Base-by-base conservation (phyloP, 1,140 invertebrate genomes). In the Papilio polytes region DNA sequence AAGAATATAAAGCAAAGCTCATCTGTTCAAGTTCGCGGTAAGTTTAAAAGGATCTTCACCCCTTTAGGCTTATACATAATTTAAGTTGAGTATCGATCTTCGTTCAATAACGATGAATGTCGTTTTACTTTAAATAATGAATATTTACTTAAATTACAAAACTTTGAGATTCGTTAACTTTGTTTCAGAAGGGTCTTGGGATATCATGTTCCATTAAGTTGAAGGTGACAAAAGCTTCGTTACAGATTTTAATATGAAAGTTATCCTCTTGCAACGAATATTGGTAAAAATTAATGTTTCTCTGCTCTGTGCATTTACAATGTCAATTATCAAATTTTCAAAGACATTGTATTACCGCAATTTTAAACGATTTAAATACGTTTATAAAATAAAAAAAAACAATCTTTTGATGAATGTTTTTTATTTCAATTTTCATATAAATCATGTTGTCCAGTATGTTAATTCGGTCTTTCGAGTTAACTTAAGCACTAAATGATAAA, bases 1-100 rank as follows among this genome's bases (percentile, higher is more conserved):
- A 13, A 48, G 70, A 83, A 83, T 76, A 36, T 81, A 59, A 83
- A 66, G 76, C 48, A 81, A 82, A 81, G 76, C 44, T 70, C 78
- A 80, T 48, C 53, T 15, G 41, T 51, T 78, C 26, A 79, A 76
- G 76, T 59, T 73, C 74, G 73, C n/a, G n/a, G 7, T 81, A 85
- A 81, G 77, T 84, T 84, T 84, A 80, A 85, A 84, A 85, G 81
- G 80, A 84, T 84, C 74, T 56, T 46, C 73, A 77, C 74, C 66
- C 80, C 74, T 78, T 80, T 70, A 76, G 56, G 13, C 80, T 82
- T 83, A 81, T 85, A 80, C 82, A 85, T 85, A 85, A 84, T 85
- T 84, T 84, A 85, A 85, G 63, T 2, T 48, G 66, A 83, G 80
- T 81, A 85, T 85, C 81, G 84, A 85, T 85, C 76, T 74, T 72